Evolutionary conservation across 1,140 invertebrate genomes (phyloP), one percentile per base, ranked within the genome.

Genomic region (Atta colombica): DNA sequence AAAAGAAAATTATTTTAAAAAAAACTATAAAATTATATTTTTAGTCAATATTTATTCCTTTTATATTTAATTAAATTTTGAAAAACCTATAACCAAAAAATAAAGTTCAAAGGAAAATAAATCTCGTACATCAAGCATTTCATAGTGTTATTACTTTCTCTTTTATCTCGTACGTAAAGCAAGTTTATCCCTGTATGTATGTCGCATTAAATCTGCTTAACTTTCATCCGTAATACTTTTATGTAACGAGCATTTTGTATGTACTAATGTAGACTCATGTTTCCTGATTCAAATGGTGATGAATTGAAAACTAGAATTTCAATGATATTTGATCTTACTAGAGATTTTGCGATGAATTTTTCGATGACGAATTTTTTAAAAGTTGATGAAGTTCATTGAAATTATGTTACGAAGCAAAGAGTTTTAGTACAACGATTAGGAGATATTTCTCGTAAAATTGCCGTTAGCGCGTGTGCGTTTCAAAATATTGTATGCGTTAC

Each of bases 151-250:
- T 85, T 72, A 61, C 55, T 77, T 84, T n/a, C 10, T 55, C 18
- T 71, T 55, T 28, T 77, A 65, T 3, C 8, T 3, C 3, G 12
- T 18, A 12, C 18, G 14, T 61, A 45, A 61, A n/a, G 4, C 16
- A 65, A 77, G 21, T 25, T 66, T 18, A 77, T 45, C 25, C 25
- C n/a, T 39, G 45, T 58, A 3, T 49, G 45, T 72, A 82, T 53
- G n/a, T 71, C 16, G 53, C 35, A 31, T 53, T 49, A 81, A 89
- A 89, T 87, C 85, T 87, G 77, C 61, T 89, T 89, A 89, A 82
- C 31, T 77, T 25, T 77, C 51, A 28, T 39, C 49, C 53, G 49
- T 74, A 58, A 55, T 77, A 35, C 35, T 55, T 80, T 61, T 53
- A 45, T 12, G 45, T 35, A 63, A 39, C 84, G 51, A 77, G 63